Percentiles rank a stretch among this genome's conserved stretches.
These are phyloP conservation scores for Callocephalon fimbriatum DNA, from an alignment of 2,113 vertebrate genomes.

Conservation along the genomic window DNA sequence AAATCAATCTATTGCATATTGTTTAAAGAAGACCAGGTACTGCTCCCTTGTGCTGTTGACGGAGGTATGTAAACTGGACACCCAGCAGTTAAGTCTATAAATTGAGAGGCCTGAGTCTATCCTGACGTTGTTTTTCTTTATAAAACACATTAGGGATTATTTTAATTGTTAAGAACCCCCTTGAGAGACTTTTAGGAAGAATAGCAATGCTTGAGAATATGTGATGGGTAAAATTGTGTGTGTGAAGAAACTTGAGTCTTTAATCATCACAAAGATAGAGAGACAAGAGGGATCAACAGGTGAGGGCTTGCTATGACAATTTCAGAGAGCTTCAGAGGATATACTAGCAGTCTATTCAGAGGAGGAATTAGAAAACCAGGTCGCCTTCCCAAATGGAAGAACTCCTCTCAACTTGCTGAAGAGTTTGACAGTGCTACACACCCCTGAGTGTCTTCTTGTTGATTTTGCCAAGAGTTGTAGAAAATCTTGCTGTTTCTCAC, in stretches of 20 bases:
- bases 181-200: background rate
- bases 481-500: background rate
- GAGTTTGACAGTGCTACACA: background rate
- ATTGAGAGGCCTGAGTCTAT: background rate
- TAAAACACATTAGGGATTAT: background rate
- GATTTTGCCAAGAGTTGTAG: background rate
- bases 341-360: background rate
- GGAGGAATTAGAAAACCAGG: background rate
- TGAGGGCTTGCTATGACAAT: background rate
- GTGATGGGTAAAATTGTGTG: background rate
- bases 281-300: background rate
- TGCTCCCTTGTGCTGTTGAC: background rate
- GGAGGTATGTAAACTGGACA: background rate
- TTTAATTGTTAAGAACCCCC: background rate
- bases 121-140: background rate
- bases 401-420: background rate
- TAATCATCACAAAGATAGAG: background rate
- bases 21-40: background rate
- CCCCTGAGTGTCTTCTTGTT: background rate
- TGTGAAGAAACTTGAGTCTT: background rate
- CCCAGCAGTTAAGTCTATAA: background rate
- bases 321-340: background rate
- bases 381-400: background rate
- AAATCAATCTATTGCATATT: background rate
- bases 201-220: background rate